These are phyloP conservation scores for Sylvilagus bachmani DNA, from an alignment of 2,113 vertebrate species.

Conservation along the genomic window DNA sequence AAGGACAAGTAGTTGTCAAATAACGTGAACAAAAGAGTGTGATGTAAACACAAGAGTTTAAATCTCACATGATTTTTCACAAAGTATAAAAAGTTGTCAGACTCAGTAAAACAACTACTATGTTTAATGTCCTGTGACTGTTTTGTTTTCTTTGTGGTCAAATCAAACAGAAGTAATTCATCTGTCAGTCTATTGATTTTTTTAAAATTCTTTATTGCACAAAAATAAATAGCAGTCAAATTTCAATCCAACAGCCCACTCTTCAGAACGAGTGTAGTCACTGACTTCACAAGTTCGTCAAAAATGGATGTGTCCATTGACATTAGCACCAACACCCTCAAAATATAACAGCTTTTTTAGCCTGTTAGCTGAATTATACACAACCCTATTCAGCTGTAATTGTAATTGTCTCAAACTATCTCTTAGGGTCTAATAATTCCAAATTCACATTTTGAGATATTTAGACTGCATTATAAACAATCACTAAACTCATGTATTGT, in stretches of 20 bases:
- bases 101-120: background rate
- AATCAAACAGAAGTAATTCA: conserved; percentile 25
- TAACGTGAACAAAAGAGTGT: background rate
- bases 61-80: conserved; percentile 6
- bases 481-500: background rate
- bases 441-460: conserved; percentile 19
- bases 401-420: background rate
- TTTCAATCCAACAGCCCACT: conserved; percentile 41
- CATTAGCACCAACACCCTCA: background rate
- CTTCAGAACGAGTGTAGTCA: background rate
- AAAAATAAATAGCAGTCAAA: conserved; percentile 36
- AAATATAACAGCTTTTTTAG: background rate
- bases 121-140: background rate
- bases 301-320: background rate
- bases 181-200: background rate
- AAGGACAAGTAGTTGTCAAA: background rate
- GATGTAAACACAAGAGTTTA: background rate
- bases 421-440: conserved; percentile 14
- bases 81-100: conserved; percentile 4
- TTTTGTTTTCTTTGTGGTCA: conserved; percentile 18
- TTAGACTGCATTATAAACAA: conserved; percentile 7
- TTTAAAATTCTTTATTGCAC: background rate
- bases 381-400: background rate
- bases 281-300: background rate
- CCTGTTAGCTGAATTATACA: background rate